phyloP scores from a whole-genome alignment of 2,113 vertebrate genomes.

The Ophiodon elongatus region DNA sequence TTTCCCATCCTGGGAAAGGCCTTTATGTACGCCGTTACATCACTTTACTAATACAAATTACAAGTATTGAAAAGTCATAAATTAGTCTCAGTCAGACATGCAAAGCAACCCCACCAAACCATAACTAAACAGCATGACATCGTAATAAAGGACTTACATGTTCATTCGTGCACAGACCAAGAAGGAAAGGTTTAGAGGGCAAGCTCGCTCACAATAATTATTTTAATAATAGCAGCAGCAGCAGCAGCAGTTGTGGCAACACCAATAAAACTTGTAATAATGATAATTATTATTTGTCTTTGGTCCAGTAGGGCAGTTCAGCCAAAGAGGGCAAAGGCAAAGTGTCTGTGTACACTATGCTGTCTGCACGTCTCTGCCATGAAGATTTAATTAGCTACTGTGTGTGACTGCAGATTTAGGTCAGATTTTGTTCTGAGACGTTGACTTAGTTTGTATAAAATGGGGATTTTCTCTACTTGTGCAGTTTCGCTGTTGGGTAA shows the following conservation, averaged over 20 bases:
- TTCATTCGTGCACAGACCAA: slow-evolving; percentile 36
- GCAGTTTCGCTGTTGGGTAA: slow-evolving; percentile 51
- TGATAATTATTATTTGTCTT: slow-evolving; percentile 57
- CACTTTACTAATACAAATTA: slow-evolving; percentile 13
- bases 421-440: slow-evolving; percentile 60
- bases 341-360: slow-evolving; percentile 11
- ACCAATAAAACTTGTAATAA: slow-evolving; percentile 35
- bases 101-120: not conserved
- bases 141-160: slow-evolving; percentile 26
- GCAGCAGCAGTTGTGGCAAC: slow-evolving; percentile 10
- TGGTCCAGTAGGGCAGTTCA: slow-evolving; percentile 19
- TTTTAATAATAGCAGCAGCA: slow-evolving; percentile 37
- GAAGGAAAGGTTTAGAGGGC: slow-evolving; percentile 10
- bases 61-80: not conserved
- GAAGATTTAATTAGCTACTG: slow-evolving; percentile 66
- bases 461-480: slow-evolving; percentile 56
- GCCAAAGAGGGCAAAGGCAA: slow-evolving; percentile 35
- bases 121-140: not conserved
- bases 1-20: not conserved
- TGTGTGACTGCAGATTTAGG: slow-evolving; percentile 66
- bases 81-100: slow-evolving; percentile 12
- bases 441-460: slow-evolving; percentile 61
- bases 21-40: not conserved
- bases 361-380: slow-evolving; percentile 20
- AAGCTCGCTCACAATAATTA: slow-evolving; percentile 41